These are phyloP conservation scores for Geotrypetes seraphini DNA, from an alignment of 2,797 vertebrate genomes.

Conservation along the genomic window DNA sequence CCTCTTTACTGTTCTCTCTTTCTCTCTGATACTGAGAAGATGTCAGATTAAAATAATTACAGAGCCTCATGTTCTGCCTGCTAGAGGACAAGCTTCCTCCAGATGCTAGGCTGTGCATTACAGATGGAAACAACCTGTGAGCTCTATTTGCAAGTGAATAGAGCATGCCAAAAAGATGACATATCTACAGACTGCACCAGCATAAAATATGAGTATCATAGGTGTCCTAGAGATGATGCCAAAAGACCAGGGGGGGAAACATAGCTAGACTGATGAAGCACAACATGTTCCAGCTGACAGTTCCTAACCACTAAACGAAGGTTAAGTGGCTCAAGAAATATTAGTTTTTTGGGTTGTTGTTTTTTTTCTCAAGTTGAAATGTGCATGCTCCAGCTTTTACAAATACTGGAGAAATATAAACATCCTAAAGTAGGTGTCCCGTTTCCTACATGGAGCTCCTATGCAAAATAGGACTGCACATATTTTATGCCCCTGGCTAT, in stretches of 20 bases:
- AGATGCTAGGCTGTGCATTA: background rate
- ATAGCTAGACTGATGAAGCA: no score
- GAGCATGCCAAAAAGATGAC: background rate
- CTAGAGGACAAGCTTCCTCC: conserved; percentile 5
- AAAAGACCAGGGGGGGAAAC: conserved; percentile 5
- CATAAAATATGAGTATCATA: no score
- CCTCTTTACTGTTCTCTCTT: background rate
- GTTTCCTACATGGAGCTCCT: no score
- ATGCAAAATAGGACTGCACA: no score
- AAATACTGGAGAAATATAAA: no score
- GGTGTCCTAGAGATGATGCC: background rate
- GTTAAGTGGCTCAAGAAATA: no score
- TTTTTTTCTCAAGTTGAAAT: no score
- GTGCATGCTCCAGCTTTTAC: no score
- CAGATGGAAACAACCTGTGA: background rate
- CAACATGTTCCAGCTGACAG: background rate
- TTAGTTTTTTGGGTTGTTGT: no score
- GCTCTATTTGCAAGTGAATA: conserved; percentile 4
- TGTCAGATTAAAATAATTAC: conserved; percentile 3
- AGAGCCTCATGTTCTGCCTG: background rate
- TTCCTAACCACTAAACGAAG: background rate
- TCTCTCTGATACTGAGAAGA: background rate
- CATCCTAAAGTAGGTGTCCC: no score
- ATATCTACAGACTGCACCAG: background rate
- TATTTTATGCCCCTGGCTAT: no score